phyloP scores from a whole-genome alignment of 2,797 vertebrate species.

The Scarus forsteni region DNA sequence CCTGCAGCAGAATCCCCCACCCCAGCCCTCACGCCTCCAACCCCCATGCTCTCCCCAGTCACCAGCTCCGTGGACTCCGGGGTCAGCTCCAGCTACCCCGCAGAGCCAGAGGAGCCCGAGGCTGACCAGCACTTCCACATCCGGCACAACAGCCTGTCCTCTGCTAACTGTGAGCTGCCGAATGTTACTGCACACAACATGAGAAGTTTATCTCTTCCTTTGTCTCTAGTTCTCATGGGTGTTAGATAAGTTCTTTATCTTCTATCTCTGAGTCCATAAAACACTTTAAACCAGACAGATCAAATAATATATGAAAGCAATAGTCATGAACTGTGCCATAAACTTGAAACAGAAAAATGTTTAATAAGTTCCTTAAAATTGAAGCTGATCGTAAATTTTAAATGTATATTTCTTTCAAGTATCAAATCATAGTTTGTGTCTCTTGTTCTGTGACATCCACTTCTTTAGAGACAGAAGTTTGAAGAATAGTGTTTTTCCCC shows the following conservation, averaged over 20 bases:
- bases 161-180: conserved; percentile 76
- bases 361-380: no score
- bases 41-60: conserved; percentile 62
- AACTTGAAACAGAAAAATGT: no score
- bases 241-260: no score
- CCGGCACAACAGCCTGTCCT: conserved; percentile 75
- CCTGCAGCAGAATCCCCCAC: conserved; percentile 36
- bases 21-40: conserved; percentile 23
- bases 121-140: conserved; percentile 92
- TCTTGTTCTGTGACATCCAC: no score
- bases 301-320: not conserved
- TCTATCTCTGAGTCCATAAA: not conserved
- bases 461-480: no score
- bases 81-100: conserved; percentile 83
- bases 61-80: conserved; percentile 85
- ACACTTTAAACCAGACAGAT: not conserved
- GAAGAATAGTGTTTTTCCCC: no score
- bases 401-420: no score
- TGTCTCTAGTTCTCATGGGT: no score
- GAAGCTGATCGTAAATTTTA: no score
- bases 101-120: conserved; percentile 93
- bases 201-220: not conserved
- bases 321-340: no score
- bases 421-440: no score
- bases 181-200: not conserved